Base-by-base conservation (phyloP, 1,140 invertebrate species). In the Drosophila tropicalis region DNA sequence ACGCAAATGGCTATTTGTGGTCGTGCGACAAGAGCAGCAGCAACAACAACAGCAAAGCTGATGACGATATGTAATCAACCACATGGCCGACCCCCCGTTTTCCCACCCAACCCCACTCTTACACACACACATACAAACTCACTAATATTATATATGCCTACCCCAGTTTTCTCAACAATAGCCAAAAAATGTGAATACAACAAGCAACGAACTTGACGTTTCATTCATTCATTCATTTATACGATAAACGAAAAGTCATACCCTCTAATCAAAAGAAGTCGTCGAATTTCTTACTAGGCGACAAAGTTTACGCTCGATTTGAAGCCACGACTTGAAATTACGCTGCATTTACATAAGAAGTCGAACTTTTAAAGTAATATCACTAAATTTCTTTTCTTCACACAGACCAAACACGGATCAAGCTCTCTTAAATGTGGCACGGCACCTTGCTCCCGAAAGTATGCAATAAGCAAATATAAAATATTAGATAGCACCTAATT, bases 1-100 rank as follows among this genome's bases (percentile, higher is more conserved):
- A 73, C 72, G 56, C 65, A 79, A 85, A 82, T 86, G 68, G 34
- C 82, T 70, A 85, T 81, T 77, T 78, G 67, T 63, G 70, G 71
- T 61, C 15, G 19, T 36, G 54, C 10, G 66, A 56, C 56, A 44
- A 51, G 17, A 51, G 44, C 7, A 68, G 36, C 61, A 64, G 25
- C 67, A 79, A 76, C 34, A 25, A 25, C 47, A 76, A 60, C 54
- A 68, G 70, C 60, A 65, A 86, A 60, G 57, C 58, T 81, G 71
- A 76, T 80, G 73, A 51, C 44, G 44, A 51, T 51, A 51, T 51
- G 44, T 44, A 85, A 85, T 85, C 77, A 85, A 56, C 58, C 70
- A 56, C 65, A 72, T 76, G 74, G 74, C 47, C 65, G 62, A 39
- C 36, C 72, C 72, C 72, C 29, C 64, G 47, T 60, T 60, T 70